phyloP scores from a whole-genome alignment of 2,888 invertebrate genomes.

The Tetragonisca angustula region DNA sequence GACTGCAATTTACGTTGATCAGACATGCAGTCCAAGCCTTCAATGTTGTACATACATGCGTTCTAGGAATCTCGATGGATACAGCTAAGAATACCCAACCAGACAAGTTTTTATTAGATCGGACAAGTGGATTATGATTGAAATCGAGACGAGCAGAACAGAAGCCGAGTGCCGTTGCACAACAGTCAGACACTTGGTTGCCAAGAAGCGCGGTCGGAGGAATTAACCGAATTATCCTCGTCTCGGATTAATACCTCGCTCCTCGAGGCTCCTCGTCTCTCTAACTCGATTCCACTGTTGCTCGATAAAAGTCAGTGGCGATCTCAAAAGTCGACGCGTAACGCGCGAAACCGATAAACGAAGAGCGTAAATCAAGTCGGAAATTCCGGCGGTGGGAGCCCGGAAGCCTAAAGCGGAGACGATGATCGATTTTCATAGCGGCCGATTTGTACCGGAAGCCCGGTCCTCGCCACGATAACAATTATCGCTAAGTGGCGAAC shows the following conservation, averaged over 20 bases:
- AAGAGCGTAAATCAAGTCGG: slow-evolving; percentile 10
- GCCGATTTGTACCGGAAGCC: slow-evolving; percentile 50
- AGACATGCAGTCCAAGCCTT: background rate
- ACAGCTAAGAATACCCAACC: too few species aligned
- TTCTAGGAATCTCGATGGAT: background rate
- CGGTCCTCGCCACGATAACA: slow-evolving; percentile 65
- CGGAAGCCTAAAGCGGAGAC: background rate
- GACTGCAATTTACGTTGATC: background rate
- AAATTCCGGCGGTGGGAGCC: background rate
- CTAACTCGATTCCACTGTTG: background rate
- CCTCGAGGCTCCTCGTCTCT: too few species aligned
- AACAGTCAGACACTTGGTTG: background rate
- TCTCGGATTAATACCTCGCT: background rate
- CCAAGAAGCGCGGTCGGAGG: background rate
- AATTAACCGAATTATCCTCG: background rate
- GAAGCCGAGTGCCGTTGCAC: background rate
- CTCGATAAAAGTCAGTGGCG: background rate
- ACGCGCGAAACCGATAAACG: background rate
- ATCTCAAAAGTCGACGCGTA: background rate
- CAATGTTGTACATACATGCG: background rate
- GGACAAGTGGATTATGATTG: background rate
- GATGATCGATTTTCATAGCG: slow-evolving; percentile 59
- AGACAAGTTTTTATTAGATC: background rate
- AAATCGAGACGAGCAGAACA: background rate
- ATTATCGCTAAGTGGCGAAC: slow-evolving; percentile 72